Evolutionary conservation across 2,113 vertebrate genomes (phyloP), one percentile per base, ranked within the genome.

Genomic region (Pyrgilauda ruficollis): DNA sequence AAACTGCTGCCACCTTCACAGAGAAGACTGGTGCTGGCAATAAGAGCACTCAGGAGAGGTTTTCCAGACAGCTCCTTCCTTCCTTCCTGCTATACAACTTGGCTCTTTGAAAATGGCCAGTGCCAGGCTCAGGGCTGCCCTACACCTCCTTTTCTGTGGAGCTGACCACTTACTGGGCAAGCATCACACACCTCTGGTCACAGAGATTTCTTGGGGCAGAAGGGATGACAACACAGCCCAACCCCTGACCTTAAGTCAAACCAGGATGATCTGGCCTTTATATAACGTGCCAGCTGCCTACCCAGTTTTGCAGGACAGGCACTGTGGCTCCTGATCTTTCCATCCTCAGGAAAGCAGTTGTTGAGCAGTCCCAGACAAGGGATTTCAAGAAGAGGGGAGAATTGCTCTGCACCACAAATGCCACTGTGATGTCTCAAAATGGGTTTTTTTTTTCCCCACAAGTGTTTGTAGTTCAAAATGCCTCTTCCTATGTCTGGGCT

Each of bases 351-450:
- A 26, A 61, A 52, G 9, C 46, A 15, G 7, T 55, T 58, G 15
- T 41, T 80, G 73, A 83, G 31, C 19, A 41, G 18, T 62, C 27
- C 33, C 19, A 72, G 15, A 20, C 2, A 89, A 22, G 21, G 14
- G 13, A 52, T 69, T 67, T 76, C 0, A 64, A 30, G 67, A 47
- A 73, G 43, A 88, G 15, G 11, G 12, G 6, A 80, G 11, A 14
- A 37, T 24, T 76, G 28, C 23, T 79, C 35, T 83, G 67, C 39
- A 35, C 33, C 31, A 63, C 8, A 50, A 46, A 9, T 79, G 28
- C 30, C 37, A 35, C 21, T 39, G 9, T 3, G 0, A 1, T 75
- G 17, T 56, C 18, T 85, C 0, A 0, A 67, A 82, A 15, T 46
- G 44, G 14, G 4, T 3, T n/a, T 56, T 56, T 84, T 33, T 33